Base-by-base conservation (phyloP, 1,140 invertebrate species). In the Steinernema khuongi region DNA sequence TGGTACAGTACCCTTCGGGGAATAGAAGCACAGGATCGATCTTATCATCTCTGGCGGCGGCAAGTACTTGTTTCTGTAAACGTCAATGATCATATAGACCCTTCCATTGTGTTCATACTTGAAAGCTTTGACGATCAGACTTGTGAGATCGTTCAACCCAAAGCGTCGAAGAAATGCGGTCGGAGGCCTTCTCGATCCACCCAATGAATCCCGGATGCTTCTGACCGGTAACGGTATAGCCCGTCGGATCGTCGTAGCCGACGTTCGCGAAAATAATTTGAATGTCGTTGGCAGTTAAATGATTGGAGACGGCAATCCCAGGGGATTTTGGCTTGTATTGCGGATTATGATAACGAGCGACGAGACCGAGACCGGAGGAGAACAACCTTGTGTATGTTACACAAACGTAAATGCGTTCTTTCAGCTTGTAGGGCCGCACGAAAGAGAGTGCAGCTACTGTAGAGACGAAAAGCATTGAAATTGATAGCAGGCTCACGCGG, bases 281-380 rank as follows among this genome's bases (percentile, higher is more conserved):
- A 22, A 77, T 68, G 67, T 77, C 76, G 43, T 77, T 77, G 19
- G 76, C 73, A 18, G 77, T 68, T 18, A 77, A 22, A 69, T 77
- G 76, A 30, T 77, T 77, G 11, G 76, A 32, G 14, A 77, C 70
- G 17, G 76, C 76, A 19, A 77, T 71, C 30, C 76, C 76, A 75
- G 30, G 75, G n/a, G 69, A 74, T 19, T 74, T 75, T 0, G 75
- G 75, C 17, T 32, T 70, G 72, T 36, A 32, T 67, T 77, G 11
- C 4, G 50, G 50, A 26, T 60, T 60, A 22, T 60, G 50, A 22
- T 60, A 60, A 22, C 50, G 50, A 4, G 50, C 50, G 19, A 60
- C 50, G 4, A 60, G 50, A 26, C 50, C 50, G 50, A 60, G 50
- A 60, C 50, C 22, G 19, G 50, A 14, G 19, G 14, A 60, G 50